Evolutionary conservation across 2,888 invertebrate species (phyloP).

Genomic region (Melitaea athalia): DNA sequence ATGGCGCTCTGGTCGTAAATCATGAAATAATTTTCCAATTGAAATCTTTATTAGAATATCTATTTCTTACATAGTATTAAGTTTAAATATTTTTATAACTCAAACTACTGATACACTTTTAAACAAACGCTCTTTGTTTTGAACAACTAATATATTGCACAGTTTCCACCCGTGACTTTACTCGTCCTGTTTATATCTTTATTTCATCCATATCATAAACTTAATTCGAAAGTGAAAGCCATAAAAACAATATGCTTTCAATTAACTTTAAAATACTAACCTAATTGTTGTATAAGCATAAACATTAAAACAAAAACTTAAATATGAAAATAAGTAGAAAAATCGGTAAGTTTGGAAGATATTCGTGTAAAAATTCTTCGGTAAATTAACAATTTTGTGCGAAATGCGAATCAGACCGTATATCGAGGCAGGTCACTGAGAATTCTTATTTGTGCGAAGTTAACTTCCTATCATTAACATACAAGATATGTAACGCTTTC

Average conservation of each 20-base stretch:
- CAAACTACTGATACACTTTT: not conserved
- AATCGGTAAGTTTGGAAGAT: not conserved
- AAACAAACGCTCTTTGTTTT: not conserved
- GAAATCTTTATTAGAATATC: too few species aligned
- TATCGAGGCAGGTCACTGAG: not conserved
- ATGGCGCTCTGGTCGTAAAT: not conserved
- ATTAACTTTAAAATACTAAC: not conserved
- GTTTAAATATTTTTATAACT: not conserved
- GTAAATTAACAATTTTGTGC: not conserved
- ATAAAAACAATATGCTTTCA: not conserved
- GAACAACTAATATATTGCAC: not conserved
- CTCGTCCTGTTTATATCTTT: not conserved
- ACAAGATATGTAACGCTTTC: too few species aligned
- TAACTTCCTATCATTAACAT: too few species aligned
- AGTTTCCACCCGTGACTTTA: not conserved
- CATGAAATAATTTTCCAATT: not conserved
- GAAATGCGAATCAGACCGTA: not conserved
- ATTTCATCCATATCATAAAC: too few species aligned
- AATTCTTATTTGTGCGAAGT: not conserved
- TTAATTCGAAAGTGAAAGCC: not conserved
- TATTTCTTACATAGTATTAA: not conserved
- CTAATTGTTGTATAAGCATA: not conserved
- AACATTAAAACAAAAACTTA: not conserved
- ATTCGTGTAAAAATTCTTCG: not conserved
- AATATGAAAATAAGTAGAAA: not conserved